Evolutionary conservation across 2,888 invertebrate species (phyloP), one percentile per base, ranked within the genome.

Genomic region (Rhorus exstirpatorius): DNA sequence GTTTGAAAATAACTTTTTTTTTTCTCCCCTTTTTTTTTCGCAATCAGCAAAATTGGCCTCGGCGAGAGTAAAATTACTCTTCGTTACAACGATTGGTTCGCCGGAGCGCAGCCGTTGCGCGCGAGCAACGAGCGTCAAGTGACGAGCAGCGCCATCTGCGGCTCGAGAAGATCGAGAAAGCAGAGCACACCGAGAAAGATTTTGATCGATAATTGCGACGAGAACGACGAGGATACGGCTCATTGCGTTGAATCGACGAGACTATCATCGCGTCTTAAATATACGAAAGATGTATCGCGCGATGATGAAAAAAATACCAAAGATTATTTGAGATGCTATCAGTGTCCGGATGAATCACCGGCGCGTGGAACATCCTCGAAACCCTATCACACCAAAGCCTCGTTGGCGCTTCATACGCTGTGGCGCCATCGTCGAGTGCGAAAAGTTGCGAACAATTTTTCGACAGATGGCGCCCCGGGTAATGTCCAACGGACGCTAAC

Each of bases 161-260:
- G 91, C 79, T 71, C 74, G 70, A 92, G 92, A 60, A 93, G 94
- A 65, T 92, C 93, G 3, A 91, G 94, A 53, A 94, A 94, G 87
- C 94, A 94, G 86, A 93, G 93, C 26, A 92, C 92, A 81, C 94
- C 94, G 0, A 93, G 94, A 75, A 94, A 93, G 86, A 90, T 94
- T 10, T 90, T 93, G 21, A 87, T 93, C 81, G 84, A 84, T 10
- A 81, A 83, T 17, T 79, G 84, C 35, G 79, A 85, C 49, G 84
- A 82, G 8, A 61, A 65, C n/a, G 81, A 77, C 7, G 41, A 83
- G 35, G 63, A 61, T n/a, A 14, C n/a, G 14, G 35, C 21, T n/a
- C n/a, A n/a, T n/a, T n/a, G n/a, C n/a, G n/a, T n/a, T n/a, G n/a
- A n/a, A n/a, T n/a, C n/a, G n/a, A n/a, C n/a, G n/a, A n/a, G 14